A percentile compares a stretch with the other conserved stretches of the same genome.
Evolutionary conservation across 2,888 invertebrate genomes (phyloP).

Genomic region (Rhagonycha fulva): DNA sequence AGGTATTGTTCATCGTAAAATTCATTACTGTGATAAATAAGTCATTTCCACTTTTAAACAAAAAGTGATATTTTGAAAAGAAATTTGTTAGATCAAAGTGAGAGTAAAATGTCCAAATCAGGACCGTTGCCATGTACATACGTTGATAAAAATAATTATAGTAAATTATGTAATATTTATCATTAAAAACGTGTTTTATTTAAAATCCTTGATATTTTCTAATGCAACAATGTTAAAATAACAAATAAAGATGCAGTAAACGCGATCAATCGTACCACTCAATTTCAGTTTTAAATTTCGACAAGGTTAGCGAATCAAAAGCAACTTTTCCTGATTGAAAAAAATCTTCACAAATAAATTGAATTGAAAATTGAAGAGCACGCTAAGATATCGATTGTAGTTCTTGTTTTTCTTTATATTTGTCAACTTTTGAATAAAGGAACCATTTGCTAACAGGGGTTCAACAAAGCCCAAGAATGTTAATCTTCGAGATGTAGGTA

Average conservation of each 20-base stretch:
- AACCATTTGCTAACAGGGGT: not conserved
- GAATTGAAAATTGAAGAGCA: not conserved
- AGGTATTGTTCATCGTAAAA: not conserved
- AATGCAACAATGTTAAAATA: not conserved
- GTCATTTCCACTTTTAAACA: not conserved
- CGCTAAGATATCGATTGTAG: not conserved
- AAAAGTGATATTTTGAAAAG: no score
- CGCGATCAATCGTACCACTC: not conserved
- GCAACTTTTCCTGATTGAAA: not conserved
- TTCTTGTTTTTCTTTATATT: not conserved
- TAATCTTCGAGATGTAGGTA: not conserved
- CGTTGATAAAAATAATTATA: not conserved
- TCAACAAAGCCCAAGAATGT: not conserved
- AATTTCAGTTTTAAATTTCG: not conserved
- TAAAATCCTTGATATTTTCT: not conserved
- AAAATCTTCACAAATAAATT: not conserved
- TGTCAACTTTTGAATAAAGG: not conserved
- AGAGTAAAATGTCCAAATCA: no score
- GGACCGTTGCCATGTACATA: not conserved
- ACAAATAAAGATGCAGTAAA: not conserved
- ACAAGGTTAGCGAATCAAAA: not conserved
- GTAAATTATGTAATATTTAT: not conserved
- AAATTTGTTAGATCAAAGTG: no score
- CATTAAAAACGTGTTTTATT: not conserved
- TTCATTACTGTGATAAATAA: not conserved